Evolutionary conservation across 2,113 vertebrate genomes (phyloP), one percentile per base, ranked within the genome.

Genomic region (Tetraodon nigroviridis): DNA sequence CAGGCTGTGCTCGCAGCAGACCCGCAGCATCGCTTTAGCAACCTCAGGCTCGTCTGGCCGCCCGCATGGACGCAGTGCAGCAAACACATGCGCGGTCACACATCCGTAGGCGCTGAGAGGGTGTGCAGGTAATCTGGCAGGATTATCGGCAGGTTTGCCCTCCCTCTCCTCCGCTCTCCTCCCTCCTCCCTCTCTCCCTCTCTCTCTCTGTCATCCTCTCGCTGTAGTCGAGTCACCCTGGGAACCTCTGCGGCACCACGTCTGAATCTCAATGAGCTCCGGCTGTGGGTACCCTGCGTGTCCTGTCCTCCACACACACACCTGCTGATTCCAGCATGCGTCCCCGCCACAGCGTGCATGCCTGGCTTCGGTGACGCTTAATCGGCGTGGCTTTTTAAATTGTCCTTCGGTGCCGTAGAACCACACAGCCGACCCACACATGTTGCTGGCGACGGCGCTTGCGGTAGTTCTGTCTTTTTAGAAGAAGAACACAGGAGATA

Each of bases 251-350:
- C 61, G 21, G 80, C 45, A 55, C 83, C 41, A 70, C 80, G 78
- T 75, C 80, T 81, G 86, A 84, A 88, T 88, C 75, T 79, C 73
- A 83, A 87, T 86, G 69, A 84, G 80, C 60, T 74, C 20, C 41
- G 49, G 55, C 66, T 76, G 67, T 71, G 40, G 27, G 67, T 82
- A 81, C 84, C 83, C 80, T 65, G 73, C 27, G 62, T 64, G 81
- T 67, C 68, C 71, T 76, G 27, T 48, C 24, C 49, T 76, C 17
- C 61, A 61, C 44, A 18, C 18, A 42, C 22, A 46, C 24, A 68
- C 19, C 51, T 66, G 51, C 45, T 17, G 21, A 16, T 6, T 7
- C 45, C 13, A 21, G n/a, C 29, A 17, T 44, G 24, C 16, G 19
- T 14, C 4, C 24, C 32, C 58, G 50, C 22, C 29, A 24, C 18